phyloP scores from a whole-genome alignment of 2,888 invertebrate species.

The Patella pellucida region DNA sequence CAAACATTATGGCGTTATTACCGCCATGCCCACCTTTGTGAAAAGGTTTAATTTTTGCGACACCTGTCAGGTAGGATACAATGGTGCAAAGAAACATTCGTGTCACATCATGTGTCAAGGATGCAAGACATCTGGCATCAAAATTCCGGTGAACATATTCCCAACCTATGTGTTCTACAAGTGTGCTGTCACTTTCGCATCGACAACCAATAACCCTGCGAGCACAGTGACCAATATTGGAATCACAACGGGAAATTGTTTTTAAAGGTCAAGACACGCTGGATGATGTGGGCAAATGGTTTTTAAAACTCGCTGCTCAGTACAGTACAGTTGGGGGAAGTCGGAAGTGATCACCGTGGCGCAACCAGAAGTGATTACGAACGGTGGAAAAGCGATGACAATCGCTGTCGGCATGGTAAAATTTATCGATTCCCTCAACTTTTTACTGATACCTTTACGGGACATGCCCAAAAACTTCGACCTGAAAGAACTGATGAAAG shows the following conservation, averaged over 20 bases:
- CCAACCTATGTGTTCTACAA: too few relatives aligned
- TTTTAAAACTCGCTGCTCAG: not conserved
- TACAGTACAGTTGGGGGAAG: not conserved
- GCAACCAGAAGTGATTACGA: not conserved
- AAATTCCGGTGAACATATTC: too few relatives aligned
- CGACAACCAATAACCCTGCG: not conserved
- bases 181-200: too few relatives aligned
- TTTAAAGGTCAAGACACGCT: not conserved
- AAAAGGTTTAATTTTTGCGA: too few relatives aligned
- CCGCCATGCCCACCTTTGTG: too few relatives aligned
- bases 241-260: not conserved
- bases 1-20: too few relatives aligned
- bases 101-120: too few relatives aligned
- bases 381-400: not conserved
- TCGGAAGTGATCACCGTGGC: not conserved
- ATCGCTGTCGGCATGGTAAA: not conserved
- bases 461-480: not conserved
- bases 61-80: too few relatives aligned
- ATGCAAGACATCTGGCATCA: too few relatives aligned
- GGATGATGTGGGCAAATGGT: not conserved
- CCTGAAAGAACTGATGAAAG: not conserved
- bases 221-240: not conserved
- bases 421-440: not conserved
- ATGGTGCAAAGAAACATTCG: too few relatives aligned
- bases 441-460: not conserved